Conservation (phyloP, 2,113 vertebrate genomes). For the Chloropsis cyanopogon region DNA sequence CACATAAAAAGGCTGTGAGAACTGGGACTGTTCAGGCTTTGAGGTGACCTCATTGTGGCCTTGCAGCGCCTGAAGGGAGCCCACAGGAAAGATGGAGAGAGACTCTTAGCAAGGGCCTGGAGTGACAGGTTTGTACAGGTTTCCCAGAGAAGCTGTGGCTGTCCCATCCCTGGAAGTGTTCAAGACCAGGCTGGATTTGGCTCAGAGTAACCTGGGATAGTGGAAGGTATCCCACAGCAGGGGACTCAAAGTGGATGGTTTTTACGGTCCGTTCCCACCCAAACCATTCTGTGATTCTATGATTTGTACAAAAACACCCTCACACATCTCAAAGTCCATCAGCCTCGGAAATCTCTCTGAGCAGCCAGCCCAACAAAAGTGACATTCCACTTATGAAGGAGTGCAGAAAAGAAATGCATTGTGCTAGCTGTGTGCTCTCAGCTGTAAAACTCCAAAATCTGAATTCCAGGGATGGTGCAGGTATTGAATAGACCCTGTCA, state of each 20-base stretch:
- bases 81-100: background rate
- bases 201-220: fast-evolving
- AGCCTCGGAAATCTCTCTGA: background rate
- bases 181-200: fast-evolving
- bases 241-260: fast-evolving
- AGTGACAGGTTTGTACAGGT: background rate
- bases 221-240: background rate
- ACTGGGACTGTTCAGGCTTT: background rate
- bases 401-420: background rate
- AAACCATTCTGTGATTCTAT: background rate
- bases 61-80: background rate
- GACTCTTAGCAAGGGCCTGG: background rate
- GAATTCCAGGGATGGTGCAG: background rate
- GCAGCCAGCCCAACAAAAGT: background rate
- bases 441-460: background rate
- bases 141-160: background rate
- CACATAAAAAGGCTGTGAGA: background rate
- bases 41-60: background rate
- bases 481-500: background rate
- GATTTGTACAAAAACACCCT: background rate
- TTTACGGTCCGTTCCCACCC: background rate
- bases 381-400: background rate
- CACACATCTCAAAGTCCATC: background rate
- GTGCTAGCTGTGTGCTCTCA: background rate
- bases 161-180: background rate